Evolutionary conservation across 2,113 vertebrate genomes (phyloP).

Genomic region (Narcine bancroftii): DNA sequence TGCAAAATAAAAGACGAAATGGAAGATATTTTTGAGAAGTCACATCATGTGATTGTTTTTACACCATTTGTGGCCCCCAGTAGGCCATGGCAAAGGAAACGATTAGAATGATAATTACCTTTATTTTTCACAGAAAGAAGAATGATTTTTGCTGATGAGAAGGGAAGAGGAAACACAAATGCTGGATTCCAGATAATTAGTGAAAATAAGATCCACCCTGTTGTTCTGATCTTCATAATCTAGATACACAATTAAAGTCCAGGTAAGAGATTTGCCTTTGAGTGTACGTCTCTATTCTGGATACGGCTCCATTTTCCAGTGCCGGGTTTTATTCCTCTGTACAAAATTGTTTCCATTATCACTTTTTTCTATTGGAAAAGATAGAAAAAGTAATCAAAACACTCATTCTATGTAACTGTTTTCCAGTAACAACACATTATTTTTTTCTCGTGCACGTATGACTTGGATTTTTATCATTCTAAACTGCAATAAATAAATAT

Average conservation of each 20-base stretch:
- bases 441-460: neutral
- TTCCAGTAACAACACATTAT: neutral
- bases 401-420: neutral
- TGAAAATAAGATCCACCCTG: neutral
- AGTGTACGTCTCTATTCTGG: slow-evolving; percentile 27
- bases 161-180: slow-evolving; percentile 29
- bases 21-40: neutral
- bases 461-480: neutral
- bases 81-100: neutral
- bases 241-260: slow-evolving; percentile 2
- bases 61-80: neutral
- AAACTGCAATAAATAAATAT: neutral
- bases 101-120: neutral
- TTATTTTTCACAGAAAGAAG: slow-evolving; percentile 39
- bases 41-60: neutral
- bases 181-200: neutral
- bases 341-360: slow-evolving; percentile 40
- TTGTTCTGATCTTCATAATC: slow-evolving; percentile 31
- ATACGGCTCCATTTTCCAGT: slow-evolving; percentile 42
- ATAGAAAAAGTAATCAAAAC: neutral
- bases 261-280: neutral
- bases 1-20: neutral
- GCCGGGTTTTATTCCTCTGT: slow-evolving; percentile 38
- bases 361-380: slow-evolving; percentile 40
- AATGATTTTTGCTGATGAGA: slow-evolving; percentile 25